Percentiles rank a stretch among this genome's conserved stretches.
phyloP scores from a whole-genome alignment of 2,888 invertebrate genomes.

The Steromphala cineraria region DNA sequence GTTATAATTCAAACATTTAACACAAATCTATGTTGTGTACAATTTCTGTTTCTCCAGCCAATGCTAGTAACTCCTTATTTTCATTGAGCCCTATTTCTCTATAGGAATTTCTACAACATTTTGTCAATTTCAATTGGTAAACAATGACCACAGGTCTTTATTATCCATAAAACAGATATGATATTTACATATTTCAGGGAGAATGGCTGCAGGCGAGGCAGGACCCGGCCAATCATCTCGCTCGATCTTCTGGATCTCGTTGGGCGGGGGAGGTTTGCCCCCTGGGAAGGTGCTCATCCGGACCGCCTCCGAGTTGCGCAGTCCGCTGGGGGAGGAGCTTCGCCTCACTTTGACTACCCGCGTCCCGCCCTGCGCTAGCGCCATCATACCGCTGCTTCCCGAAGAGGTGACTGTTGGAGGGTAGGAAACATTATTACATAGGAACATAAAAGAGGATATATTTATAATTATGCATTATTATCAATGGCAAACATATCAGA shows the following conservation, averaged over 20 bases:
- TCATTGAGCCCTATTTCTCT: too few species aligned
- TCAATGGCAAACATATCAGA: too few species aligned
- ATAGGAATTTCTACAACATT: too few species aligned
- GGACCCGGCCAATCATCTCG: constrained; percentile 71
- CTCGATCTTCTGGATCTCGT: constrained; percentile 68
- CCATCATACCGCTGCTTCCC: constrained; percentile 7
- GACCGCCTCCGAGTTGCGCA: constrained; percentile 68
- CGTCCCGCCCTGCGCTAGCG: neutral
- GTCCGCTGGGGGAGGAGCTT: constrained; percentile 58
- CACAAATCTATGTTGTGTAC: too few species aligned
- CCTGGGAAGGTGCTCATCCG: constrained; percentile 69
- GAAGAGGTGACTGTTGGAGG: neutral
- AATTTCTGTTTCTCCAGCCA: too few species aligned
- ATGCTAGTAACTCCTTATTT: too few species aligned
- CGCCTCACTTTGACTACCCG: constrained; percentile 47
- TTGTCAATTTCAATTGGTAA: too few species aligned
- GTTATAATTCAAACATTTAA: too few species aligned
- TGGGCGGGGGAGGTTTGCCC: constrained; percentile 64
- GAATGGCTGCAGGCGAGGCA: constrained; percentile 66
- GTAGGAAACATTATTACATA: neutral
- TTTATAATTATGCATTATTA: too few species aligned
- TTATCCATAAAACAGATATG: too few species aligned
- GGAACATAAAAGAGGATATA: too few species aligned
- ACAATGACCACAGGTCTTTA: too few species aligned
- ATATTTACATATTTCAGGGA: constrained; percentile 66